Evolutionary conservation across 2,888 invertebrate species (phyloP).

Genomic region (Electrophaes corylata): DNA sequence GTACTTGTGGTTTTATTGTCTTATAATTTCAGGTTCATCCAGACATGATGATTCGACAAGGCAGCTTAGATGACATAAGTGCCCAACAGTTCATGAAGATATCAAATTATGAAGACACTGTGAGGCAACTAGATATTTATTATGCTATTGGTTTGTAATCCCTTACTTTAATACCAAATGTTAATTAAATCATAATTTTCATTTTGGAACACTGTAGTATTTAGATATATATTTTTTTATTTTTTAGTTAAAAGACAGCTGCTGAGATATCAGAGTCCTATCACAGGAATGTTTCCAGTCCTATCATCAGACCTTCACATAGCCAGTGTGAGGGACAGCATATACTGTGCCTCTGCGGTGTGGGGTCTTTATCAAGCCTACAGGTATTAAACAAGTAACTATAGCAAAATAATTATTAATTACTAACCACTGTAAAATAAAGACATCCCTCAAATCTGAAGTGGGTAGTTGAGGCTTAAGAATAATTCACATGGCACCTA

Average conservation of each 20-base stretch:
- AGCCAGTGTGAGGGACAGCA: constrained; percentile 96
- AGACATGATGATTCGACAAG: constrained; percentile 83
- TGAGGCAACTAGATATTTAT: constrained; percentile 95
- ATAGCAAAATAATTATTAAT: too few species aligned
- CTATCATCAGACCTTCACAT: constrained; percentile 90
- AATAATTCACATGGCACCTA: too few species aligned
- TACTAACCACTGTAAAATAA: too few species aligned
- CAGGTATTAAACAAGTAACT: constrained; percentile 86
- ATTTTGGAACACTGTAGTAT: too few species aligned
- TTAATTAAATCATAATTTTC: too few species aligned
- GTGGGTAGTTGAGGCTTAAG: too few species aligned
- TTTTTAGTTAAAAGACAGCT: constrained; percentile 95
- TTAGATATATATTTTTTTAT: constrained; percentile 5
- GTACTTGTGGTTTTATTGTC: too few species aligned
- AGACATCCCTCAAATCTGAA: too few species aligned
- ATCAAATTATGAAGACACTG: constrained; percentile 95
- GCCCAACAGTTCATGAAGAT: constrained; percentile 92
- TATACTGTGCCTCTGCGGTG: constrained; percentile 97
- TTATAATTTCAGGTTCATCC: constrained; percentile 53
- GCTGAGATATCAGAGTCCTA: constrained; percentile 95
- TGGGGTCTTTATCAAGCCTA: constrained; percentile 99
- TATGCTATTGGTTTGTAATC: constrained; percentile 94
- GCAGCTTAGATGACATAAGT: constrained; percentile 90
- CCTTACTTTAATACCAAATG: background rate
- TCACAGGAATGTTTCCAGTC: constrained; percentile 96